A percentile compares a stretch with the other conserved stretches of the same genome.
phyloP scores from a whole-genome alignment of 2,888 invertebrate genomes.

The Sepiola atlantica region DNA sequence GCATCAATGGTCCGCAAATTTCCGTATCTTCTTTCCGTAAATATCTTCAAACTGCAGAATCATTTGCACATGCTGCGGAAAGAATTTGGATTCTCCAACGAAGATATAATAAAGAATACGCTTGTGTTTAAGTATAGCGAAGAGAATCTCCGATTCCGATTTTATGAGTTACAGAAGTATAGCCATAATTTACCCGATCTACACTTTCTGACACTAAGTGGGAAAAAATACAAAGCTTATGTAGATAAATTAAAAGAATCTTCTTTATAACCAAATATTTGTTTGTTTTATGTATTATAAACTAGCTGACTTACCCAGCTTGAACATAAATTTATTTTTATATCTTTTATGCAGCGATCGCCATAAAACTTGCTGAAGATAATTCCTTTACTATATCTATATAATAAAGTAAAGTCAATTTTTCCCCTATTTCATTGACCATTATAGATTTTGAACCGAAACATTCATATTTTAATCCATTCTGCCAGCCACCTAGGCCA shows the following conservation, averaged over 20 bases:
- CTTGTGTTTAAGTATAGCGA: conserved; percentile 23
- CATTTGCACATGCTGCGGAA: not conserved
- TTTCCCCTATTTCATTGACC: no score
- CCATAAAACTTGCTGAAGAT: no score
- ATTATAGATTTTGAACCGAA: no score
- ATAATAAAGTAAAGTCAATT: no score
- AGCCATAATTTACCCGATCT: not conserved
- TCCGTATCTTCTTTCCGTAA: not conserved
- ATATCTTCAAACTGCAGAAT: not conserved
- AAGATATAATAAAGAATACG: not conserved
- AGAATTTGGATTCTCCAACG: not conserved
- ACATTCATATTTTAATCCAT: no score
- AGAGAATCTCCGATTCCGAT: conserved; percentile 2
- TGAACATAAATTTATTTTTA: no score
- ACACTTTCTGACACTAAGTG: not conserved
- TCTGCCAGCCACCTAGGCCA: no score
- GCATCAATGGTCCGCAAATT: not conserved
- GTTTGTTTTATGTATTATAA: not conserved
- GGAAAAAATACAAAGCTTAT: not conserved
- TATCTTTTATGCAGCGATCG: no score
- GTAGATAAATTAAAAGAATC: not conserved
- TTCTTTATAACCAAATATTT: not conserved
- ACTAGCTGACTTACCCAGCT: no score
- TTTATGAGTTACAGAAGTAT: not conserved
- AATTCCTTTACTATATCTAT: no score